phyloP scores from a whole-genome alignment of 1,140 invertebrate species.

The Mylabris phalerata region DNA sequence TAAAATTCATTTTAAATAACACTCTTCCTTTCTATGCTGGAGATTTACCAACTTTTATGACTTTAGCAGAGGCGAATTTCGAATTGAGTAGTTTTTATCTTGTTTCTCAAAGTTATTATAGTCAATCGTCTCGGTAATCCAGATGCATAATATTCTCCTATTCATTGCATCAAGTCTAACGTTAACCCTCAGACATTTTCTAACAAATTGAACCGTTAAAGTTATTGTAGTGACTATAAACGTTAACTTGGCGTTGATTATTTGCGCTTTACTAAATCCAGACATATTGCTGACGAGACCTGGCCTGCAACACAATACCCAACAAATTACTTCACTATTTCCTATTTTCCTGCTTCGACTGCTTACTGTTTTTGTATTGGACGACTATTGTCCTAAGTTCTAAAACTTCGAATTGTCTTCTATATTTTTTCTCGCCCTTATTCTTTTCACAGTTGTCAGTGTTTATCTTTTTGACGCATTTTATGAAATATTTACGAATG shows the following conservation, averaged over 20 bases:
- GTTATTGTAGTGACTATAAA: slow-evolving; percentile 24
- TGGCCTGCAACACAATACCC: too few species aligned
- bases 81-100: background rate
- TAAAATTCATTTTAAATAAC: too few species aligned
- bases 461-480: too few species aligned
- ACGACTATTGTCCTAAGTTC: too few species aligned
- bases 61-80: background rate
- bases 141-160: background rate
- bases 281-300: slow-evolving; percentile 19
- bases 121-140: background rate
- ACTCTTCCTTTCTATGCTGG: too few species aligned
- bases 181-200: background rate
- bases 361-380: too few species aligned
- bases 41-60: background rate
- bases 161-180: background rate
- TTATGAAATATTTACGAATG: too few species aligned
- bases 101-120: background rate
- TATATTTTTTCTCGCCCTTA: too few species aligned
- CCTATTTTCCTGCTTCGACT: too few species aligned
- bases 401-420: too few species aligned
- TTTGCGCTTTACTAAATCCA: slow-evolving; percentile 24
- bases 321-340: too few species aligned
- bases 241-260: slow-evolving; percentile 23
- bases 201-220: slow-evolving; percentile 25
- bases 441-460: too few species aligned